Base-by-base conservation (phyloP, 2,113 vertebrate species). In the Propithecus coquereli region DNA sequence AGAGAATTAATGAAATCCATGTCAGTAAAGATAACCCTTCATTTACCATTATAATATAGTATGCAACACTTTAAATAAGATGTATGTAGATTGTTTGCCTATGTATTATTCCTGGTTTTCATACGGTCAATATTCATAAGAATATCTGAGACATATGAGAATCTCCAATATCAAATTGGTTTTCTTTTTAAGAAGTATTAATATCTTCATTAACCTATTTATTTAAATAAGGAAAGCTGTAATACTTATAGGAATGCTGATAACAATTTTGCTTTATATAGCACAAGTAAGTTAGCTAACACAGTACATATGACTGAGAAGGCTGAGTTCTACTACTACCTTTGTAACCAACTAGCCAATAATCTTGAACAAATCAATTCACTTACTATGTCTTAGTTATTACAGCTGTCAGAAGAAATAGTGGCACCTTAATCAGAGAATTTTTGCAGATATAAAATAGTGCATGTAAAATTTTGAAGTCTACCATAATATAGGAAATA, bases 141-240 rank as follows among this genome's bases (percentile, higher is more conserved):
- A 65, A n/a, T 34, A 73, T 63, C 16, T 50, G 17, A 90, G 40
- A 14, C 11, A 81, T n/a, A 70, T 81, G 37, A 91, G 27, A 92
- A 81, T 81, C n/a, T 93, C 20, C 68, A 82, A 65, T 88, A 82
- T 61, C 47, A 85, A 81, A 50, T 20, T 87, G 10, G 14, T 74
- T 94, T 90, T 91, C 43, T 63, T 32, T 93, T 95, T 83, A 40
- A 89, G 84, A 92, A 73, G 27, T 32, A 88, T 54, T 88, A 87
- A 68, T 37, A 70, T 40, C 25, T 91, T 32, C 12, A 84, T 40
- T 90, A 45, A 8, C 57, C 30, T 70, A 47, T 65, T 70, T 59
- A 65, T 43, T 32, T 89, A 83, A 84, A 32, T 80, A 27, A 76
- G 45, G 84, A 88, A 68, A 7, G 6, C 11, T 86, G n/a, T 77